Evolutionary conservation across 2,888 invertebrate genomes (phyloP), one percentile per base, ranked within the genome.

Genomic region (Therioaphis trifolii): DNA sequence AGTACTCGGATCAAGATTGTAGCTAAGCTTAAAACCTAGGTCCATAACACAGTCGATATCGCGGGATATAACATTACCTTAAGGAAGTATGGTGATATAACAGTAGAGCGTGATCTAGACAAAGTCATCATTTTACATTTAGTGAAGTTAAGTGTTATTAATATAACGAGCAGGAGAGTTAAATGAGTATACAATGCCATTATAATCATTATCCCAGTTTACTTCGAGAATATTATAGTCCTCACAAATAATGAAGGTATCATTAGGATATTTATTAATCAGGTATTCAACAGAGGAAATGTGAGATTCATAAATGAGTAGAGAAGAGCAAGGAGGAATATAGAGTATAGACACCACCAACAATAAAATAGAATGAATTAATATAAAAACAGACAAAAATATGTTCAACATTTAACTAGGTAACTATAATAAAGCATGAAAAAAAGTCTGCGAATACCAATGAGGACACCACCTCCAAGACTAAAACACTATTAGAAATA

Each of bases 281-380:
- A 76, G n/a, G n/a, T n/a, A n/a, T n/a, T n/a, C n/a, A n/a, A 76
- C 12, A 4, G 58, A 61, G 18, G 40, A 24, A 43, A 61, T 43
- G 61, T 76, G 61, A 0, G 61, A 76, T 61, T 76, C 76, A 61
- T 76, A 61, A 24, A 75, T 75, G 7, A 43, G 29, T 1, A 18
- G 43, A 61, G 75, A 15, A 21, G 75, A 75, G 18, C 0, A 35
- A 27, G 63, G 63, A 9, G 75, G 75, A 18, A 61, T 75, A 24
- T 75, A n/a, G n/a, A n/a, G n/a, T n/a, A n/a, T n/a, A 75, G 21
- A 71, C 71, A 71, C 49, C 49, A 68, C 43, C 61, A 61, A 76
- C 46, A 27, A 61, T 61, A 11, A 76, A 76, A 43, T 3, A 2
- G 24, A 43, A 43, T 11, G 75, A 61, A 61, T 43, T 29, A 43